A percentile compares a stretch with the other conserved stretches of the same genome.
These are phyloP conservation scores for Campoplex capitator DNA, from an alignment of 2,888 invertebrate species.

Conservation along the genomic window DNA sequence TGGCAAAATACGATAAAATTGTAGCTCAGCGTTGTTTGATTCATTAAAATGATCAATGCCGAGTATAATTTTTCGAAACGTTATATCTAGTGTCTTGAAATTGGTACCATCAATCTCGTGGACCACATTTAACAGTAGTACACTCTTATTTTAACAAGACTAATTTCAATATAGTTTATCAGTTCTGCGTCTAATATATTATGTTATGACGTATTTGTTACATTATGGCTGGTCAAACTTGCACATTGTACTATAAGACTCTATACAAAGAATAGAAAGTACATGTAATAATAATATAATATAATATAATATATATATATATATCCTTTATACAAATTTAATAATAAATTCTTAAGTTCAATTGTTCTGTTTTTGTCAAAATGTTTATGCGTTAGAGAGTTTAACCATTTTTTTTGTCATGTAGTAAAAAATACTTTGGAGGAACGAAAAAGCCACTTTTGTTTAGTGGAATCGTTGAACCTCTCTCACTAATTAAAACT, in stretches of 20 bases:
- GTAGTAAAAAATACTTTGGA: slow-evolving; percentile 55
- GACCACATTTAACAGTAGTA: slow-evolving; percentile 47
- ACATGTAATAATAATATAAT: slow-evolving; percentile 61
- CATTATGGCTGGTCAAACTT: slow-evolving; percentile 73
- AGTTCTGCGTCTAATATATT: slow-evolving; percentile 73
- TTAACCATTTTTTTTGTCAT: slow-evolving; percentile 56
- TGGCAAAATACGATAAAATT: slow-evolving; percentile 38
- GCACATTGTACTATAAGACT: slow-evolving; percentile 71
- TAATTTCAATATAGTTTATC: slow-evolving; percentile 71
- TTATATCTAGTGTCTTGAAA: slow-evolving; percentile 27
- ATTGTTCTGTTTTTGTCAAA: slow-evolving; percentile 40
- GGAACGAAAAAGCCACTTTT: slow-evolving; percentile 43
- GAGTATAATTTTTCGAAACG: slow-evolving; percentile 31
- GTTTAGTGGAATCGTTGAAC: slow-evolving; percentile 50
- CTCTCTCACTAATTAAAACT: slow-evolving; percentile 54
- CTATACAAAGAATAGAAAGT: slow-evolving; percentile 70
- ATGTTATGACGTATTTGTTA: slow-evolving; percentile 70
- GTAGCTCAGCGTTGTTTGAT: slow-evolving; percentile 5
- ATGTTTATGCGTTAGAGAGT: slow-evolving; percentile 40
- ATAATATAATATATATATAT: slow-evolving; percentile 52
- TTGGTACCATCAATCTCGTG: slow-evolving; percentile 38
- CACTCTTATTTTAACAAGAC: slow-evolving; percentile 64
- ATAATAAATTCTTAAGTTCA: slow-evolving; percentile 60
- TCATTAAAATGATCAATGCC: slow-evolving; percentile 6
- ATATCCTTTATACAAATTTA: slow-evolving; percentile 66